Conservation (phyloP, 2,888 invertebrate genomes). For the Teinopalpus imperialis region DNA sequence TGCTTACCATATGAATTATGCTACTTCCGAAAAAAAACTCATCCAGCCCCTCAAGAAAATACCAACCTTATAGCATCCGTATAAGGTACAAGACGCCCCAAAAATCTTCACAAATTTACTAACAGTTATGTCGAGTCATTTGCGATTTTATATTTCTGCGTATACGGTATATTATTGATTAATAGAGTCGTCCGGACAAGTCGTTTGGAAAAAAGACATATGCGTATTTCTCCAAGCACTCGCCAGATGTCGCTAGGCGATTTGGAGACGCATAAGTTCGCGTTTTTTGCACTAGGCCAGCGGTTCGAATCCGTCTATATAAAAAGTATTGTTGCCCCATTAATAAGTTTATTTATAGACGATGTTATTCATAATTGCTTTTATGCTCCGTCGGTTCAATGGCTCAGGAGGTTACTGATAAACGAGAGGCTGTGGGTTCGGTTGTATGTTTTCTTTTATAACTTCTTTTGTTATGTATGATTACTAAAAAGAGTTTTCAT, state of each 20-base stretch:
- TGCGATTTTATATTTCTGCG: no score
- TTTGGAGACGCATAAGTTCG: constrained; percentile 48
- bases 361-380: constrained; percentile 20
- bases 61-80: constrained; percentile 34
- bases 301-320: constrained; percentile 34
- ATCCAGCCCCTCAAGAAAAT: constrained; percentile 33
- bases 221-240: constrained; percentile 62
- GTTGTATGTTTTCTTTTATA: neutral
- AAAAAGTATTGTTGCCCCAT: constrained; percentile 10
- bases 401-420: constrained; percentile 1
- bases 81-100: constrained; percentile 27
- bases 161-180: constrained; percentile 19
- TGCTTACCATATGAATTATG: constrained; percentile 71
- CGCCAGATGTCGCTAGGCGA: constrained; percentile 61
- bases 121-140: neutral
- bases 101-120: constrained; percentile 4
- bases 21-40: constrained; percentile 65
- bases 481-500: no score
- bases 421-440: neutral
- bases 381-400: constrained; percentile 9
- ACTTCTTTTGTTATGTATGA: no score
- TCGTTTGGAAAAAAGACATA: constrained; percentile 70
- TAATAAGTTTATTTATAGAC: constrained; percentile 25
- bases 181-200: constrained; percentile 37
- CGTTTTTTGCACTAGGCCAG: constrained; percentile 41